A percentile compares a stretch with the other conserved stretches of the same genome.
These are phyloP conservation scores for Diplazon laetatorius DNA, from an alignment of 2,888 invertebrate species.

Conservation along the genomic window DNA sequence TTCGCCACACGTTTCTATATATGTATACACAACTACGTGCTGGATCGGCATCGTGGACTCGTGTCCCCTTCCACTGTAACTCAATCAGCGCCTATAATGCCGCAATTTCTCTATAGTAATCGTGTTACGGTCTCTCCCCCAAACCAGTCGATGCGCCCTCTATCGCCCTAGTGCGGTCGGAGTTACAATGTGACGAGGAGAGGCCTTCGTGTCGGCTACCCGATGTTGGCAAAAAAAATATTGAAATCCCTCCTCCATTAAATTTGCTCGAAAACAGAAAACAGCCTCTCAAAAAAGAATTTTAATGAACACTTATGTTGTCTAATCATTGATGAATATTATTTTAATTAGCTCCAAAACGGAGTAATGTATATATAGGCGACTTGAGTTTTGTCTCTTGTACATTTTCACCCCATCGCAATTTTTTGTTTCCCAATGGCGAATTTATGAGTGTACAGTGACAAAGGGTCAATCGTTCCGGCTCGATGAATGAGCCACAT, in stretches of 20 bases:
- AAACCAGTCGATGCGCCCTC: constrained; percentile 56
- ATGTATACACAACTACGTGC: neutral
- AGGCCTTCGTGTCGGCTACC: constrained; percentile 36
- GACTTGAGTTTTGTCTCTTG: neutral
- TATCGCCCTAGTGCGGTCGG: constrained; percentile 29
- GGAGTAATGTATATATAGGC: too few relatives aligned
- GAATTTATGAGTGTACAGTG: constrained; percentile 22
- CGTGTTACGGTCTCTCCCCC: constrained; percentile 76
- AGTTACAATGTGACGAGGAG: constrained; percentile 13
- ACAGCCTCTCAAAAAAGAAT: too few relatives aligned
- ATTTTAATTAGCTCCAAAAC: too few relatives aligned
- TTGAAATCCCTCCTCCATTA: constrained; percentile 62
- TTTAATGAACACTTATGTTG: too few relatives aligned
- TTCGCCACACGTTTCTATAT: constrained; percentile 21
- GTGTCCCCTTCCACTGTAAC: constrained; percentile 77
- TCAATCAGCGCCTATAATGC: constrained; percentile 81
- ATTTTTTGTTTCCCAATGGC: constrained; percentile 12
- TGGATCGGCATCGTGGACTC: constrained; percentile 71
- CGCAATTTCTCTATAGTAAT: constrained; percentile 81
- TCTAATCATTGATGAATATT: too few relatives aligned
- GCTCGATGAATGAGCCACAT: constrained; percentile 39
- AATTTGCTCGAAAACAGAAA: constrained; percentile 14
- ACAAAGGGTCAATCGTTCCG: constrained; percentile 29
- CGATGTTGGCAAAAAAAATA: constrained; percentile 66
- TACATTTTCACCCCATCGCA: constrained; percentile 23